A percentile compares a stretch with the other conserved stretches of the same genome.
These are phyloP conservation scores for Noctua janthe DNA, from an alignment of 2,888 invertebrate species.

Conservation along the genomic window DNA sequence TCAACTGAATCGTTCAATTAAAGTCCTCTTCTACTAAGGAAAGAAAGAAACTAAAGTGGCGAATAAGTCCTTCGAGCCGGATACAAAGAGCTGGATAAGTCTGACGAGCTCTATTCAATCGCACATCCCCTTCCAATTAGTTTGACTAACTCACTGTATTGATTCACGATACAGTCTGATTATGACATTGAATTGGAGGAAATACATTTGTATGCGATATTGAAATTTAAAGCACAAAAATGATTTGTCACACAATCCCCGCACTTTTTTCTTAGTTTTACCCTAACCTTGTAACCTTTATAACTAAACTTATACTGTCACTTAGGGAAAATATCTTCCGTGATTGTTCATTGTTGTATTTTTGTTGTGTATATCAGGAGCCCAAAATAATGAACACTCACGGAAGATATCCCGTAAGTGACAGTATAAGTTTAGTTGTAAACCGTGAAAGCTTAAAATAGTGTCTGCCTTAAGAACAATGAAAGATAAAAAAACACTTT, in stretches of 20 bases:
- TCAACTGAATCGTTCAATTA: neutral
- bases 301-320: too few relatives aligned
- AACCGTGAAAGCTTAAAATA: too few relatives aligned
- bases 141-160: conserved; percentile 1
- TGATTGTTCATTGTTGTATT: too few relatives aligned
- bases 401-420: too few relatives aligned
- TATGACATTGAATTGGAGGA: neutral
- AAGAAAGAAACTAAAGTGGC: neutral
- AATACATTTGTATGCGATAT: neutral
- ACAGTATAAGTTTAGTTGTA: too few relatives aligned
- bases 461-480: too few relatives aligned
- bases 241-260: too few relatives aligned
- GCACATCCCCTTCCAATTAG: neutral
- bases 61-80: conserved; percentile 1
- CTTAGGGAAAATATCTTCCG: too few relatives aligned
- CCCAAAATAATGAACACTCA: too few relatives aligned
- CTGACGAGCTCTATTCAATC: neutral
- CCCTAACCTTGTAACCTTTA: neutral
- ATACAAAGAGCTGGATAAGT: neutral
- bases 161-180: neutral
- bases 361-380: too few relatives aligned
- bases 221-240: neutral
- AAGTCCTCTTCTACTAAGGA: neutral
- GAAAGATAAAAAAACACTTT: neutral
- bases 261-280: neutral